Percentiles rank a stretch among this genome's conserved stretches.
phyloP scores from a whole-genome alignment of 2,113 vertebrate genomes.

The Strix aluco region DNA sequence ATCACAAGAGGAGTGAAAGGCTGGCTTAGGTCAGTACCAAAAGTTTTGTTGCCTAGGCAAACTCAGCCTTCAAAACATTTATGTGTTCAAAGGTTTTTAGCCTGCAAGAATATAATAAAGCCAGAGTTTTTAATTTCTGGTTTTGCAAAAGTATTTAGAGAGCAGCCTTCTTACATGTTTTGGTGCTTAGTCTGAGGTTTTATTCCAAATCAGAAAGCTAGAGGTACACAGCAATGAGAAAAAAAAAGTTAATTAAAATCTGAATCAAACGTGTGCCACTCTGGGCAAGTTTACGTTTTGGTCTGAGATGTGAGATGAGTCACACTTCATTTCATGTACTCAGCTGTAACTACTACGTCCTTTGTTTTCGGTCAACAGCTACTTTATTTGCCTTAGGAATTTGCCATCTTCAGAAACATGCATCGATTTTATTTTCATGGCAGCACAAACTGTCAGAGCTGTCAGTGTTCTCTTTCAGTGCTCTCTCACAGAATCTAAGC shows the following conservation, averaged over 20 bases:
- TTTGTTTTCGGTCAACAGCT: background rate
- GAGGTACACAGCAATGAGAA: background rate
- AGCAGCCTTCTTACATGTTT: background rate
- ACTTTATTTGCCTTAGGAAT: background rate
- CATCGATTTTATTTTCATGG: background rate
- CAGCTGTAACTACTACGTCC: background rate
- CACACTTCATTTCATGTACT: background rate
- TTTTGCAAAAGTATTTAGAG: background rate
- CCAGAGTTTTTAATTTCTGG: background rate
- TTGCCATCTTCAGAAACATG: background rate
- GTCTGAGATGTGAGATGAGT: background rate
- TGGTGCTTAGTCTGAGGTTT: background rate
- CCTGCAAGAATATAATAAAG: background rate
- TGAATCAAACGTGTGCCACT: background rate
- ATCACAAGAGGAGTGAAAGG: background rate
- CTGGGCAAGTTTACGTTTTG: background rate
- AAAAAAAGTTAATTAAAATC: background rate
- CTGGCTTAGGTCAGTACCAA: background rate
- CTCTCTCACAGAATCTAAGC: background rate
- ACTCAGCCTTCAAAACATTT: background rate
- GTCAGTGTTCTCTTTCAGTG: background rate
- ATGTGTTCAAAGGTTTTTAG: background rate
- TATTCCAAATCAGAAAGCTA: background rate
- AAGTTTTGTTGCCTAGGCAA: conserved; percentile 6
- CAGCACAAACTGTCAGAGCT: background rate